Conservation (phyloP, 2,113 vertebrate genomes). For the Pimephales promelas region DNA sequence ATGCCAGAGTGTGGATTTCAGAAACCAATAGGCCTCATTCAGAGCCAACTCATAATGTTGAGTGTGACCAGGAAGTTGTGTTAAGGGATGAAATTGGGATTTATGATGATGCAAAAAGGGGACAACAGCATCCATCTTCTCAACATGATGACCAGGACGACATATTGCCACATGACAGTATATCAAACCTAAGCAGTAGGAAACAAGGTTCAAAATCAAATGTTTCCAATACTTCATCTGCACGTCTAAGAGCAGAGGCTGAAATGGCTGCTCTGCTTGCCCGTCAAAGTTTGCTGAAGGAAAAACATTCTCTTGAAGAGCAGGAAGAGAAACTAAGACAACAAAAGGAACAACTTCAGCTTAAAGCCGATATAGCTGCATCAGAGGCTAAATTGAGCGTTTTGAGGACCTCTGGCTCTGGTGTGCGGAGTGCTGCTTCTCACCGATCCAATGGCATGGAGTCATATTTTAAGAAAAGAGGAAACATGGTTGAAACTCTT, state of each 20-base stretch:
- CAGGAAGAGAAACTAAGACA: too few relatives aligned
- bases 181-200: constrained; percentile 18
- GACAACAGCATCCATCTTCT: background rate
- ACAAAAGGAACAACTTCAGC: constrained; percentile 39
- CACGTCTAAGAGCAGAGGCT: constrained; percentile 33
- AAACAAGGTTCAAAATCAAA: constrained; percentile 14
- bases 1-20: too few relatives aligned
- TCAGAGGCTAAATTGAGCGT: constrained; percentile 32
- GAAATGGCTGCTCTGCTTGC: constrained; percentile 33
- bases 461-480: constrained; percentile 21
- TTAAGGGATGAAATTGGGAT: background rate
- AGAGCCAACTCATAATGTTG: background rate
- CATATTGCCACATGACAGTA: constrained; percentile 27
- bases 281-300: constrained; percentile 11
- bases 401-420: background rate
- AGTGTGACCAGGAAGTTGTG: background rate
- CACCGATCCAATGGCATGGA: constrained; percentile 37
- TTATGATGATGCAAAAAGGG: background rate
- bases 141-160: constrained; percentile 7
- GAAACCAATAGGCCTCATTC: background rate
- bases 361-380: constrained; percentile 33
- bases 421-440: constrained; percentile 19
- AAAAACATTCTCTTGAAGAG: too few relatives aligned
- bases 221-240: constrained; percentile 20
- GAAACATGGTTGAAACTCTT: background rate